Conservation (phyloP, 2,797 vertebrate genomes). For the Sparus aurata region DNA sequence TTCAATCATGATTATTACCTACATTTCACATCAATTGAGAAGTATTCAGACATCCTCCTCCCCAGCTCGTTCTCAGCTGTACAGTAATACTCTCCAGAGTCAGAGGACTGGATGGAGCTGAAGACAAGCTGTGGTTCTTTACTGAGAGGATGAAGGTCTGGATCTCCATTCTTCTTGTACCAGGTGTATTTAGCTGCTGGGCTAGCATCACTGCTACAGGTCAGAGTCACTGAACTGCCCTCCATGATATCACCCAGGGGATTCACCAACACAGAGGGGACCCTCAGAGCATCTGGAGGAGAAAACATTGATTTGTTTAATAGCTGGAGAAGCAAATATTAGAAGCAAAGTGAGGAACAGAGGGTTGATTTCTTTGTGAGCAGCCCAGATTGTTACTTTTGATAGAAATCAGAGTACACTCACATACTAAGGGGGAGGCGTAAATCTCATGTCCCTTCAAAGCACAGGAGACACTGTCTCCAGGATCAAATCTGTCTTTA, state of each 20-base stretch:
- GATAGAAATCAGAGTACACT: not conserved
- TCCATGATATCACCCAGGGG: constrained; percentile 27
- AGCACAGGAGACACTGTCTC: not conserved
- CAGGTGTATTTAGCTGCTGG: no score
- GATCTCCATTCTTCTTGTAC: no score
- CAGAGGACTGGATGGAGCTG: constrained; percentile 16
- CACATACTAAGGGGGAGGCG: not conserved
- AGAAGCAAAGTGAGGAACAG: not conserved
- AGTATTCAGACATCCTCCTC: not conserved
- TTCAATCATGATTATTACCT: not conserved
- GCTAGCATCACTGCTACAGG: constrained; percentile 46
- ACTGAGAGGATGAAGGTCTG: no score
- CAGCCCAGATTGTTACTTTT: not conserved
- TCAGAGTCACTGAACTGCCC: constrained; percentile 50
- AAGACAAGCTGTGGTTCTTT: constrained; percentile 13
- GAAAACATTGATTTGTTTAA: not conserved
- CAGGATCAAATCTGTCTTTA: not conserved
- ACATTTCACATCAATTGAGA: constrained; percentile 29
- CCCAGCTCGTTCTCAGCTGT: constrained; percentile 28
- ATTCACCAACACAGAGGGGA: constrained; percentile 9
- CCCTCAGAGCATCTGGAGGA: not conserved
- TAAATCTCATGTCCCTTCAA: not conserved
- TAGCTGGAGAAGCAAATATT: not conserved
- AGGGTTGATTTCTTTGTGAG: not conserved
- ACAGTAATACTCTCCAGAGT: constrained; percentile 12